Evolutionary conservation across 2,888 invertebrate genomes (phyloP), one percentile per base, ranked within the genome.

Genomic region (Lingula anatina): DNA sequence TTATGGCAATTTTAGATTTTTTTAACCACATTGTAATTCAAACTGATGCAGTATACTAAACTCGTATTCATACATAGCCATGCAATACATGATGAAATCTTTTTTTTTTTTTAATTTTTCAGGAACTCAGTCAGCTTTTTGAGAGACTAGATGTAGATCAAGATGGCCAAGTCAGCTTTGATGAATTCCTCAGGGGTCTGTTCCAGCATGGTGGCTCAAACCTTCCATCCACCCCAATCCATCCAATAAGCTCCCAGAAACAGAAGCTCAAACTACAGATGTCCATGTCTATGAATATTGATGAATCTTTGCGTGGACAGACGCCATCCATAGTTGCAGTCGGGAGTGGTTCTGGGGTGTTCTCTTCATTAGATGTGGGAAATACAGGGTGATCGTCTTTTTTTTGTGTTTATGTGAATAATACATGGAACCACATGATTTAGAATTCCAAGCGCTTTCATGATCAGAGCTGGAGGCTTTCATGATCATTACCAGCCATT

Each of bases 131-230:
- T 56, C 83, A 85, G 66, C 78, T 87, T 44, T 86, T 86, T 65
- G 82, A 83, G 52, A 84, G 85, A 63, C 75, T 86, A 41, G 83
- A 84, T 61, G 75, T 81, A 43, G 83, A 85, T 65, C 80, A 80
- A 49, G 83, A 86, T 67, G 83, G 84, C 23, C 79, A 80, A 58
- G 84, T 86, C 50, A 83, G 82, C 60, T 84, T 86, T 64, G 81
- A 83, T 53, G 85, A 86, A 66, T 83, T 87, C 61, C 71, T 85
- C 26, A 79, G 81, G 50, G 75, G 74, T 5, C 78, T 85, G 37
- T 81, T 86, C 65, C 82, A 83, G 63, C 80, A 81, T 65, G 58
- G 58, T 9, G 41, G 28, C n/a, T 15, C 31, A 31, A 31, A 31
- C 15, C 31, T 38, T 24, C 31, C 31, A 31, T 15, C 31, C 7